A percentile compares a stretch with the other conserved stretches of the same genome.
These are phyloP conservation scores for Drosophila kepulauana DNA, from an alignment of 1,140 invertebrate species.

Conservation along the genomic window DNA sequence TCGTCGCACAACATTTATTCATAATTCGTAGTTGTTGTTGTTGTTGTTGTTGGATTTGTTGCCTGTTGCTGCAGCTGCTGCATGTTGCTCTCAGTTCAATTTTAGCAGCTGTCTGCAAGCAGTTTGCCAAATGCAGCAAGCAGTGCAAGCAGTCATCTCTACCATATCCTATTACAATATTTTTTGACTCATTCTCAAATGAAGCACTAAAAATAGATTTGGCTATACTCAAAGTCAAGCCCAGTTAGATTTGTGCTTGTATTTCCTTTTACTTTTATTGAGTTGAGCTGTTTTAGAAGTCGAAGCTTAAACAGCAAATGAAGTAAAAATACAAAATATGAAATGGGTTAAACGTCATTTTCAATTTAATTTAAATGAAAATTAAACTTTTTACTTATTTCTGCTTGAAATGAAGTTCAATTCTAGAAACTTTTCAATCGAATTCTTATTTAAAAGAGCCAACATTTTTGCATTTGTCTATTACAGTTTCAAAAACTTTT, in stretches of 20 bases:
- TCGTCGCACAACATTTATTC: slow-evolving; percentile 66
- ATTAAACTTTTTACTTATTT: no score
- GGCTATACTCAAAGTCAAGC: background rate
- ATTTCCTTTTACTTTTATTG: background rate
- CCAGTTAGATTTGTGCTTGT: background rate
- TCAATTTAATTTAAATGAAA: no score
- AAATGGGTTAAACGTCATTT: no score
- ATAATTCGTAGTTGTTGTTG: slow-evolving; percentile 47
- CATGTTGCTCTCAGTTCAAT: slow-evolving; percentile 12
- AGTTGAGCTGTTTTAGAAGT: no score
- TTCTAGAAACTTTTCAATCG: no score
- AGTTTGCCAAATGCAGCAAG: slow-evolving; percentile 17
- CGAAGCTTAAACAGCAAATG: no score
- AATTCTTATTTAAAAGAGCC: no score
- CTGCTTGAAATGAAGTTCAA: no score
- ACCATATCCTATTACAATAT: background rate
- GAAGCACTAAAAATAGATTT: background rate
- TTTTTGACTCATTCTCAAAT: background rate
- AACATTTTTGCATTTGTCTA: no score
- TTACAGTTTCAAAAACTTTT: no score
- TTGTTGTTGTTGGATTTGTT: background rate
- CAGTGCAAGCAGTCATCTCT: slow-evolving; percentile 6
- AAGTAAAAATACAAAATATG: no score
- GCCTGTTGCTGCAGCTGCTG: slow-evolving; percentile 26
- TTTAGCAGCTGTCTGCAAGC: slow-evolving; percentile 13